Percentiles rank a stretch among this genome's conserved stretches.
Evolutionary conservation across 2,888 invertebrate species (phyloP).

Genomic region (Yponomeuta malinellus): DNA sequence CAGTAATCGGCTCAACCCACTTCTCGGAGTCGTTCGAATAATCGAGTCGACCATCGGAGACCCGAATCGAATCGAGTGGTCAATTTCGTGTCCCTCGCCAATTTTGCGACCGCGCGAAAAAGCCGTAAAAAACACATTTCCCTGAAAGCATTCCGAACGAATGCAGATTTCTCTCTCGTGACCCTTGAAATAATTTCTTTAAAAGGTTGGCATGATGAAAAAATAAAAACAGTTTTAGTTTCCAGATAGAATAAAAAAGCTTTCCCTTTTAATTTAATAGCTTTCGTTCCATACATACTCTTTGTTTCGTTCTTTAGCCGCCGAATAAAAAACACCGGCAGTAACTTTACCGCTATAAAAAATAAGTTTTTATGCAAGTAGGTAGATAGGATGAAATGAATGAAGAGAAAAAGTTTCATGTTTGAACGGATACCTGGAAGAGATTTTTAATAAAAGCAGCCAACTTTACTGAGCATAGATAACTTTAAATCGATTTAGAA

Average conservation of each 20-base stretch:
- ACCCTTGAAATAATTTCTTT: conserved; percentile 18
- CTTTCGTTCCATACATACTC: too few species aligned
- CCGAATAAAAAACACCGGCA: too few species aligned
- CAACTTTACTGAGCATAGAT: neutral
- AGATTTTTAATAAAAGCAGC: neutral
- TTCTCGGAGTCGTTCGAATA: conserved; percentile 19
- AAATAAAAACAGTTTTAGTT: neutral
- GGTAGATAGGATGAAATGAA: too few species aligned
- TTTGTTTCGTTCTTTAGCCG: too few species aligned
- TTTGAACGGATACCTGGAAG: neutral
- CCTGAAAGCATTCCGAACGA: conserved; percentile 11
- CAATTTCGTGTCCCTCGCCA: conserved; percentile 10
- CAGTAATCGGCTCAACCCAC: conserved; percentile 11
- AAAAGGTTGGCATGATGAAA: neutral
- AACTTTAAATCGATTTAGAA: too few species aligned
- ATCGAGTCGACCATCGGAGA: conserved; percentile 18
- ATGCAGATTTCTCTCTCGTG: conserved; percentile 2
- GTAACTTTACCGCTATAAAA: too few species aligned
- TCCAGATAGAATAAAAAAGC: too few species aligned
- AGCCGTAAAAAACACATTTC: conserved; percentile 9
- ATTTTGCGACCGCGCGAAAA: conserved; percentile 13
- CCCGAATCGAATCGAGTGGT: conserved; percentile 13
- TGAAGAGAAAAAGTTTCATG: too few species aligned
- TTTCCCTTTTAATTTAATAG: too few species aligned
- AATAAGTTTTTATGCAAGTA: too few species aligned